Percentiles rank a stretch among this genome's conserved stretches.
Evolutionary conservation across 2,113 vertebrate genomes (phyloP).

Genomic region (Himantopus leucocephalus): DNA sequence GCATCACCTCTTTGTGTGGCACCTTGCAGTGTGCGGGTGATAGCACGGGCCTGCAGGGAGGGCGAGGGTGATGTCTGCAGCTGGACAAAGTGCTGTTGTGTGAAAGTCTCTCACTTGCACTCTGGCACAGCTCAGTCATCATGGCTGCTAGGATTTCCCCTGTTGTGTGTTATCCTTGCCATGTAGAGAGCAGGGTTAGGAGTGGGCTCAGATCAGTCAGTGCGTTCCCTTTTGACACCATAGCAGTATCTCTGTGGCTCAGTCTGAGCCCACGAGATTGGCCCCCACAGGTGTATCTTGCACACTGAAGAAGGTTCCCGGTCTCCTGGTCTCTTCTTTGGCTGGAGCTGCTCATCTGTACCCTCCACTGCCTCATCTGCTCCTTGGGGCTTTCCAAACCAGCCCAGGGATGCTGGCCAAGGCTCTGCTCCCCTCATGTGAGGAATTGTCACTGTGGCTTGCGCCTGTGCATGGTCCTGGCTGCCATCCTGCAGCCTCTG

Average conservation of each 20-base stretch:
- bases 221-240: not conserved
- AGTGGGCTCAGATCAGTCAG: not conserved
- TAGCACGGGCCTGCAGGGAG: not conserved
- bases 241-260: not conserved
- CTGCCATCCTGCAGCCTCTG: rapidly evolving
- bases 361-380: not conserved
- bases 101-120: not conserved
- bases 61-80: not conserved
- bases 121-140: not conserved
- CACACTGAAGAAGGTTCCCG: not conserved
- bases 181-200: not conserved
- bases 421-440: not conserved
- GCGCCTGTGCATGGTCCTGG: rapidly evolving
- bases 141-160: not conserved
- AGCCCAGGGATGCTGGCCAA: not conserved
- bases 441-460: not conserved
- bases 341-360: not conserved
- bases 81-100: not conserved
- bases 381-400: not conserved
- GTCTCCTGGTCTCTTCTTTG: not conserved
- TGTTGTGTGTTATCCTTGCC: not conserved
- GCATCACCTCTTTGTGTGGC: rapidly evolving
- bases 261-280: not conserved
- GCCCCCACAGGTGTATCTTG: rapidly evolving
- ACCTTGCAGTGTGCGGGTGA: not conserved